phyloP scores from a whole-genome alignment of 2,888 invertebrate genomes.

The Andrena chrysosceles region DNA sequence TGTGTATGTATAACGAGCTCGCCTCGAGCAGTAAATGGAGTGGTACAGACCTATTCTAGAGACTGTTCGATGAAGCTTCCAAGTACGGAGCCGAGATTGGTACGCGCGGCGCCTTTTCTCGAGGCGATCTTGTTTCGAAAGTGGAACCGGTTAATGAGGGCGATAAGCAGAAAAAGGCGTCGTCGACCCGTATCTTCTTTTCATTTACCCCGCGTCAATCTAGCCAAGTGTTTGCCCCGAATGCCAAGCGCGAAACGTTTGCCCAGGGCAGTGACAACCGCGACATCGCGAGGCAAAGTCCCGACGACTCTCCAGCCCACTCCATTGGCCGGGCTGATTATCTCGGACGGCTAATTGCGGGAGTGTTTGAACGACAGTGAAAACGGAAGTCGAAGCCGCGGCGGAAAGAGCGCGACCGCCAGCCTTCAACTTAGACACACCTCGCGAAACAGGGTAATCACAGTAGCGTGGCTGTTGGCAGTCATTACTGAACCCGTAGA shows the following conservation, averaged over 20 bases:
- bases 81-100: constrained; percentile 36
- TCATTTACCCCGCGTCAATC: constrained; percentile 31
- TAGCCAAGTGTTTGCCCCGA: neutral
- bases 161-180: constrained; percentile 46
- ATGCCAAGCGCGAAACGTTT: constrained; percentile 10
- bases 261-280: constrained; percentile 15
- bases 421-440: constrained; percentile 70
- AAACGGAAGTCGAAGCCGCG: constrained; percentile 22
- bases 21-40: constrained; percentile 48
- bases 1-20: neutral
- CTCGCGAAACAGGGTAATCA: constrained; percentile 55
- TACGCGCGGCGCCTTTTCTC: constrained; percentile 50
- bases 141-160: constrained; percentile 55
- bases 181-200: constrained; percentile 47
- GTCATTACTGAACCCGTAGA: constrained; percentile 33
- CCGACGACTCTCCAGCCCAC: neutral
- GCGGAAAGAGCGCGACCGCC: constrained; percentile 62
- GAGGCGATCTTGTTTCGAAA: constrained; percentile 60
- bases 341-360: constrained; percentile 13
- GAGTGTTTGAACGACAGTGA: constrained; percentile 20
- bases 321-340: neutral
- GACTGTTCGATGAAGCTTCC: constrained; percentile 53
- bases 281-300: neutral
- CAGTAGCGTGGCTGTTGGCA: constrained; percentile 19
- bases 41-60: constrained; percentile 36